These are phyloP conservation scores for Eulemur macaco DNA, from an alignment of 2,113 vertebrate genomes.

Conservation along the genomic window DNA sequence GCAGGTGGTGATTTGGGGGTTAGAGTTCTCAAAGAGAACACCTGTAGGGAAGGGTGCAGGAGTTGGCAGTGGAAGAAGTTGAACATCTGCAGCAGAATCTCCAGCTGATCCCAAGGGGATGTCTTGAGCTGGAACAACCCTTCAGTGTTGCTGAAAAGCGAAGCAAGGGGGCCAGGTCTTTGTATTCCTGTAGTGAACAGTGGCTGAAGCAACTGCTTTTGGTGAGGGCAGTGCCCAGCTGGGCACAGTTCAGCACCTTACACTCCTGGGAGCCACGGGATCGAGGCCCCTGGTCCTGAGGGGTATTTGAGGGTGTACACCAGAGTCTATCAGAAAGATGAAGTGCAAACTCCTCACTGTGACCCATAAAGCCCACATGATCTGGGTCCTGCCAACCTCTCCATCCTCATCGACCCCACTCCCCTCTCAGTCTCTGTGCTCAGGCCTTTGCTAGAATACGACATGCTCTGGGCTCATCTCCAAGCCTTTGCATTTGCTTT, in stretches of 20 bases:
- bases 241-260: neutral
- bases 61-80: neutral
- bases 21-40: neutral
- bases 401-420: neutral
- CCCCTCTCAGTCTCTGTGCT: neutral
- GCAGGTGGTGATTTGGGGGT: neutral
- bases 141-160: neutral
- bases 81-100: neutral
- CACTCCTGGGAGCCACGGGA: neutral
- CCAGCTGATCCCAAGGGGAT: neutral
- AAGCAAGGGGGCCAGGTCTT: neutral
- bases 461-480: neutral
- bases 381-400: neutral
- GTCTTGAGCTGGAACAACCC: neutral
- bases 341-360: neutral
- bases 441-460: neutral
- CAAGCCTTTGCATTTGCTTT: neutral
- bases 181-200: too few species aligned
- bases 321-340: neutral
- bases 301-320: neutral
- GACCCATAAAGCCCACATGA: neutral
- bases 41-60: neutral
- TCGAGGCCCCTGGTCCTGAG: neutral
- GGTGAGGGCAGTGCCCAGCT: neutral
- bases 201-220: neutral